Conservation (phyloP, 2,797 vertebrate genomes). For the Danio tinwini region DNA sequence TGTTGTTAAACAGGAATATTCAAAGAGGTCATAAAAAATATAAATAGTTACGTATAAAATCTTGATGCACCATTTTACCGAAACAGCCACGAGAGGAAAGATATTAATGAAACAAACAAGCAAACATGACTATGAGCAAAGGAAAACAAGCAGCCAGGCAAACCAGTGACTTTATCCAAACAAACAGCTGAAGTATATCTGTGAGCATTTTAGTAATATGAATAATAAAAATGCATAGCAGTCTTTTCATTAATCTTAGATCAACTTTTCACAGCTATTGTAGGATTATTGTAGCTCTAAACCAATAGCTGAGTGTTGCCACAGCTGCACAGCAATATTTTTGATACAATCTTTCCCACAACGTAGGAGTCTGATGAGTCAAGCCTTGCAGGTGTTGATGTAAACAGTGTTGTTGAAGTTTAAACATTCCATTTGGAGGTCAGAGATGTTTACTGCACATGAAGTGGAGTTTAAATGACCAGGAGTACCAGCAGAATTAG, state of each 20-base stretch:
- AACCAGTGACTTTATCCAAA: conserved; percentile 71
- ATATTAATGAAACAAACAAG: conserved; percentile 84
- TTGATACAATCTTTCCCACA: conserved; percentile 10
- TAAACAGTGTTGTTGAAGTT: not conserved
- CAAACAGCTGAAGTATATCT: conserved; percentile 74
- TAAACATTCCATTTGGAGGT: not conserved
- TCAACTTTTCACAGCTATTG: conserved; percentile 35
- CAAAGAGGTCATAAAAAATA: conserved; percentile 83
- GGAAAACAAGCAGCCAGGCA: conserved; percentile 59
- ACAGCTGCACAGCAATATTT: conserved; percentile 14
- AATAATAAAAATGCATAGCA: conserved; percentile 73
- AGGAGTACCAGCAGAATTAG: no score
- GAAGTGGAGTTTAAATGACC: not conserved
- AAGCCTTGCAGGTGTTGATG: conserved; percentile 21
- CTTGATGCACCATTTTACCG: conserved; percentile 81
- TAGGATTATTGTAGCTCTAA: not conserved
- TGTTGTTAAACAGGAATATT: conserved; percentile 82
- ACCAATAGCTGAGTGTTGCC: not conserved
- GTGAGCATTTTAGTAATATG: conserved; percentile 75
- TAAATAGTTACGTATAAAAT: conserved; percentile 82
- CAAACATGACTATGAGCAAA: conserved; percentile 73
- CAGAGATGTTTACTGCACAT: conserved; percentile 15
- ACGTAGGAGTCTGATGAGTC: conserved; percentile 8
- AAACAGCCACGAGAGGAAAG: conserved; percentile 80
- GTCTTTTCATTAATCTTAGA: conserved; percentile 71